These are phyloP conservation scores for Sula dactylatra DNA, from an alignment of 2,113 vertebrate genomes.

Conservation along the genomic window DNA sequence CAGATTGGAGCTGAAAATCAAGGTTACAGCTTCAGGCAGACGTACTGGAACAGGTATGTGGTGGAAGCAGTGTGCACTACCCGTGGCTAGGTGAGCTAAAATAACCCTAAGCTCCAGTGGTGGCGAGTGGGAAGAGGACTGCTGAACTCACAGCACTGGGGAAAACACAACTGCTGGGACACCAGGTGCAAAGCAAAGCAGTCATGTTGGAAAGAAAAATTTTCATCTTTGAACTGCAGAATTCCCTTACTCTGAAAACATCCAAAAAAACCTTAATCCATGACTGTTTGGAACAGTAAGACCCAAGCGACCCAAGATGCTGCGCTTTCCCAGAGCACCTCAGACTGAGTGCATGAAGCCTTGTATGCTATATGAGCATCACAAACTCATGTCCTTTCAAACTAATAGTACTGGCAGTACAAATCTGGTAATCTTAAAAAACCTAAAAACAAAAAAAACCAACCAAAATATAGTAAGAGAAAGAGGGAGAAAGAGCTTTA, in stretches of 20 bases:
- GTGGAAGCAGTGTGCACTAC: neutral
- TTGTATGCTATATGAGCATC: neutral
- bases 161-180: neutral
- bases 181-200: neutral
- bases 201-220: neutral
- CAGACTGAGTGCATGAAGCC: neutral
- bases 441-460: neutral
- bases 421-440: neutral
- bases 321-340: neutral
- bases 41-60: rapidly evolving
- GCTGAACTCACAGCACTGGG: neutral
- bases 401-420: neutral
- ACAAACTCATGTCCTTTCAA: neutral
- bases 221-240: neutral
- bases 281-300: neutral
- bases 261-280: neutral
- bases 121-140: neutral
- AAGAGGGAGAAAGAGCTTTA: neutral
- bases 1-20: neutral
- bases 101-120: neutral
- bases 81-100: neutral
- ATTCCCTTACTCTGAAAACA: neutral
- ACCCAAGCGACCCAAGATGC: rapidly evolving
- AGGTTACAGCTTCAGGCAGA: neutral
- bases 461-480: neutral